Conservation (phyloP, 1,140 invertebrate species). For the Panagrolaimus sp. region DNA sequence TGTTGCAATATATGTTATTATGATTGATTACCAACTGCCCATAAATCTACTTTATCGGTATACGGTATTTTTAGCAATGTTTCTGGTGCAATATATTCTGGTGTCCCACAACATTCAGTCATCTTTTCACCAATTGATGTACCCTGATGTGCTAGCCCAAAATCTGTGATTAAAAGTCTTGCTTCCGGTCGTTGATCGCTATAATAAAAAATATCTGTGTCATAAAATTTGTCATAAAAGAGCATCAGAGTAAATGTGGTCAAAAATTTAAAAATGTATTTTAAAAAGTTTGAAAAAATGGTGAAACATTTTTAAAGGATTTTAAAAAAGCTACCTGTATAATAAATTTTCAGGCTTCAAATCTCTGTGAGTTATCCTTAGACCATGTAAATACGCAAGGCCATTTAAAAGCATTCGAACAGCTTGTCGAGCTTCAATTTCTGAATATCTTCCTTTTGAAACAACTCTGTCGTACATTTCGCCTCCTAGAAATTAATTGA, state of each 20-base stretch:
- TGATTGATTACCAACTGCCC: constrained; percentile 55
- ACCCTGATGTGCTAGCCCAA: constrained; percentile 55
- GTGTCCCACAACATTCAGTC: constrained; percentile 58
- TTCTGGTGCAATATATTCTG: constrained; percentile 55
- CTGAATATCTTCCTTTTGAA: constrained; percentile 58
- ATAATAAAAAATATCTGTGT: background rate
- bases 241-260: too few relatives aligned
- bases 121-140: constrained; percentile 51
- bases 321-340: constrained; percentile 27
- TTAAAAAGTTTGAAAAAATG: too few relatives aligned
- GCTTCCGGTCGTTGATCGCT: constrained; percentile 58
- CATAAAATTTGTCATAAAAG: too few relatives aligned
- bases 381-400: constrained; percentile 51
- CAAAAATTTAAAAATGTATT: too few relatives aligned
- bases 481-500: constrained; percentile 28
- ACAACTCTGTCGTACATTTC: constrained; percentile 60
- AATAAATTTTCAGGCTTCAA: constrained; percentile 59
- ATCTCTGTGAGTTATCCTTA: constrained; percentile 44
- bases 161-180: constrained; percentile 59
- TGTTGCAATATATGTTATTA: background rate
- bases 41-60: constrained; percentile 59
- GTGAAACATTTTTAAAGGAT: too few relatives aligned
- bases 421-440: constrained; percentile 56
- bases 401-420: constrained; percentile 59
- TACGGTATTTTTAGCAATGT: constrained; percentile 63